Conservation (phyloP, 2,113 vertebrate genomes). For the Casuarius casuarius region DNA sequence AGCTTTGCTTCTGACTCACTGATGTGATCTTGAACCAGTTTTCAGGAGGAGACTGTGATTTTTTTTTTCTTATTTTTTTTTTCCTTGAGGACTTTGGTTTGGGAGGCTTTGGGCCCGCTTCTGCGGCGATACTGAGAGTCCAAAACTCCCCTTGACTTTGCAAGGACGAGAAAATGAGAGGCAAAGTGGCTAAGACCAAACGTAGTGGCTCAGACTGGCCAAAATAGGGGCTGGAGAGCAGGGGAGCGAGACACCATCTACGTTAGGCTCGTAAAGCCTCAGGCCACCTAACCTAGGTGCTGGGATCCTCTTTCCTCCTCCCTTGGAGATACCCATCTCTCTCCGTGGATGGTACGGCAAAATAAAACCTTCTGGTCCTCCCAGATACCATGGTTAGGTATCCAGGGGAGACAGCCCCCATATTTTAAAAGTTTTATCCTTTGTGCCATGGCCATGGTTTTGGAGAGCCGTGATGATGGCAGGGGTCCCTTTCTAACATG, state of each 20-base stretch:
- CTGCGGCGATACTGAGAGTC: neutral
- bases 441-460: neutral
- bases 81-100: conserved; percentile 9
- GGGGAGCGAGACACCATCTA: neutral
- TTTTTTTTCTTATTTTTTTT: neutral
- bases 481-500: neutral
- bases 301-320: neutral
- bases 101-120: neutral
- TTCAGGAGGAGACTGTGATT: conserved; percentile 50
- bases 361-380: neutral
- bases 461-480: neutral
- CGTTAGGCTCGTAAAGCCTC: neutral
- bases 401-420: neutral
- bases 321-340: neutral
- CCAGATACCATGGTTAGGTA: neutral
- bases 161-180: neutral
- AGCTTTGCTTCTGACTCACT: conserved; percentile 66
- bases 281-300: neutral
- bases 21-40: conserved; percentile 71
- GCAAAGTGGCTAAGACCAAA: neutral
- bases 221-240: neutral
- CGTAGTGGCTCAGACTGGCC: neutral
- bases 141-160: neutral
- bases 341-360: neutral
- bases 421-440: neutral